phyloP scores from a whole-genome alignment of 2,113 vertebrate genomes.

The Scomber japonicus region DNA sequence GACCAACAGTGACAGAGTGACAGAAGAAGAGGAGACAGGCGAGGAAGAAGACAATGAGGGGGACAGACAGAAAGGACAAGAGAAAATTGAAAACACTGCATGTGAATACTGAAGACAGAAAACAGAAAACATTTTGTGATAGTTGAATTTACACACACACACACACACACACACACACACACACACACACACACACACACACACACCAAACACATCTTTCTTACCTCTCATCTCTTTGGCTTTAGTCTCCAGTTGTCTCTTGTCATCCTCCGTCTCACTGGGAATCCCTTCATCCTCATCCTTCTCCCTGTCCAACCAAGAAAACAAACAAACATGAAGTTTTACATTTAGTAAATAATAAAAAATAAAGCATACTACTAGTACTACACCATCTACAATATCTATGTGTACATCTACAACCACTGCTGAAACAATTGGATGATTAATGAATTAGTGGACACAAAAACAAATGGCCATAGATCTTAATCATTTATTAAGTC shows the following conservation, averaged over 20 bases:
- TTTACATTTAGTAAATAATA: not conserved
- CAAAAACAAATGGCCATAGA: not conserved
- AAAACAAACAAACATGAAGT: not conserved
- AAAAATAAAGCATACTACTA: not conserved
- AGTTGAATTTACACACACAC: not conserved
- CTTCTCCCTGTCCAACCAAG: constrained; percentile 86
- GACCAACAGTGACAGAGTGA: constrained; percentile 29
- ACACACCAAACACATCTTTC: not conserved
- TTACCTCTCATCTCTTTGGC: constrained; percentile 94
- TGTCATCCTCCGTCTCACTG: constrained; percentile 96
- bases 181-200: not conserved
- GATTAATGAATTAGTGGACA: too few species aligned
- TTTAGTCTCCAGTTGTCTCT: constrained; percentile 90
- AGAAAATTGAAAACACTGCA: not conserved
- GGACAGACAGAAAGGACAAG: not conserved
- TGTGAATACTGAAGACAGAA: not conserved
- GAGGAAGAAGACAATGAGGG: not conserved
- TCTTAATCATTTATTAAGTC: not conserved
- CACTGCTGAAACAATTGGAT: not conserved
- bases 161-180: not conserved
- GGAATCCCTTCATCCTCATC: constrained; percentile 98
- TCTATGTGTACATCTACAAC: not conserved
- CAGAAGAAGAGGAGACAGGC: not conserved
- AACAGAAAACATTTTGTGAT: not conserved
- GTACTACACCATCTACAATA: not conserved